phyloP scores from a whole-genome alignment of 2,113 vertebrate species.

The Psilopogon haemacephalus region DNA sequence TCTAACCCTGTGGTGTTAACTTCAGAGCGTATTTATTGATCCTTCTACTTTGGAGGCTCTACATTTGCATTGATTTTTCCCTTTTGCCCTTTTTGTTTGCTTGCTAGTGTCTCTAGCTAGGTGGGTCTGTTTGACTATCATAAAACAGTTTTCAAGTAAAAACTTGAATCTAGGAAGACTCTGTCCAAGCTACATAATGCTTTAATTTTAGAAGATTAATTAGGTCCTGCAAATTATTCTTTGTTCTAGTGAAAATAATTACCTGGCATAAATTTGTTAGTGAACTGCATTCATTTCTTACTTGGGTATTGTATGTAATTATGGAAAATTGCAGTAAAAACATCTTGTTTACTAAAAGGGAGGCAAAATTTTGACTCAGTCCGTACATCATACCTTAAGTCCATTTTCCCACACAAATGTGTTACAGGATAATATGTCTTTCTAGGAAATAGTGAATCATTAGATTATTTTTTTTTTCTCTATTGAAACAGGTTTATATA shows the following conservation, averaged over 20 bases:
- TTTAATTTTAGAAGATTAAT: conserved; percentile 18
- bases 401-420: neutral
- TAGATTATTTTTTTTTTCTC: neutral
- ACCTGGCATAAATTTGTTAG: neutral
- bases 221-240: neutral
- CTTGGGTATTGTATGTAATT: neutral
- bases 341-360: neutral
- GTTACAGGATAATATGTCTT: neutral
- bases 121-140: neutral
- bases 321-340: neutral
- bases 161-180: neutral
- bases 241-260: neutral
- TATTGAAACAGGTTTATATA: neutral
- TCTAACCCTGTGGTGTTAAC: conserved; percentile 2
- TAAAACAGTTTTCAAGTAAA: neutral
- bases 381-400: neutral
- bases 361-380: neutral
- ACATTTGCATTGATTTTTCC: neutral
- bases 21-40: neutral
- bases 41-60: neutral
- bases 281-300: neutral
- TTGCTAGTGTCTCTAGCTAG: neutral
- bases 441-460: conserved; percentile 34
- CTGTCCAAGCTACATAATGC: neutral
- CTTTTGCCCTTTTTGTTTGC: neutral